Evolutionary conservation across 2,888 invertebrate species (phyloP), one percentile per base, ranked within the genome.

Genomic region (Eupithecia centaureata): DNA sequence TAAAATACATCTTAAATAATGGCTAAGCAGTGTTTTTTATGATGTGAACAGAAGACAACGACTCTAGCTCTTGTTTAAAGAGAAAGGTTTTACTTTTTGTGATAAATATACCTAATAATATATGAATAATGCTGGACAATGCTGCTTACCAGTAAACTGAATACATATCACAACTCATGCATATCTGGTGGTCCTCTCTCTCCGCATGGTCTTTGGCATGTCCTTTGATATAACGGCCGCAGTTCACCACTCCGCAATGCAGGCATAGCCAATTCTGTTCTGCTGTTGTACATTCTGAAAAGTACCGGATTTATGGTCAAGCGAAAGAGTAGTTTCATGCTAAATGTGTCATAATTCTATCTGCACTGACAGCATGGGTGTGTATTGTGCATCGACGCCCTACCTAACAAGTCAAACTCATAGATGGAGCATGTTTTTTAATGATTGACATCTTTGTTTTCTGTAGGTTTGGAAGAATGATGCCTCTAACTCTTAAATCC

Each of bases 241-340:
- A 97, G 79, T 95, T 94, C 69, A 97, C 94, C 60, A 92, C 91
- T 10, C 97, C 96, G 86, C 97, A 97, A 70, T 95, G 94, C 74
- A 97, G 90, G 83, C 97, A 97, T 75, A 97, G 90, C 96, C 97
- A 97, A 71, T 95, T 95, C 84, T 95, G 96, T 75, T 95, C 94
- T 68, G 89, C 89, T 38, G 94, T 94, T 58, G 92, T 91, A 86
- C 96, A 96, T 90, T 94, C 95, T 95, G 86, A 15, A 25, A 42
- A 32, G 7, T 22, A 59, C 25, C 42, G 47, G 42, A 47, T 27
- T 47, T 13, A 8, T 42, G 42, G 42, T 42, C 10, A 42, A 42
- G 38, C 38, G 18, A 18, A 1, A 0, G 10, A 7, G 10, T 0
- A 42, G 42, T 10, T 18, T 42, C 8, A 42, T 8, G 7, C 15